Evolutionary conservation across 2,888 invertebrate genomes (phyloP), one percentile per base, ranked within the genome.

Genomic region (Eupithecia dodoneata): DNA sequence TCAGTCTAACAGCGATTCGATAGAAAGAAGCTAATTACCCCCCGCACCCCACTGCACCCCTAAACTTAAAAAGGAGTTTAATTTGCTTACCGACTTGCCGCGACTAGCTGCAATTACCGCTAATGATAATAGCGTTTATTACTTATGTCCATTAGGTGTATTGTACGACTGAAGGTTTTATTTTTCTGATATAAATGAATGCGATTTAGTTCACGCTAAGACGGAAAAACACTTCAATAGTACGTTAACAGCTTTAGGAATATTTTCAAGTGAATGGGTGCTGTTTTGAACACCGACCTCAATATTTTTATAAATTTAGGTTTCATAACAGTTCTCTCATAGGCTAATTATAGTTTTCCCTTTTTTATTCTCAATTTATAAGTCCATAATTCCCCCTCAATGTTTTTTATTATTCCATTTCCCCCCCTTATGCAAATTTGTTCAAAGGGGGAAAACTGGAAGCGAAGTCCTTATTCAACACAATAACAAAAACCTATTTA

Each of bases 111-210:
- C 90, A 90, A 91, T 91, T 91, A 91, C 85, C 82, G 82, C 88
- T 91, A 91, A 91, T 90, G 91, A 91, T 91, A 89, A 91, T 88
- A 89, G 87, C 85, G 86, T 89, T 89, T 91, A 90, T 90, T 90
- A 90, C 89, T 87, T 85, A 86, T 87, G 86, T 87, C 88, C 88
- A 91, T 91, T 90, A 90, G 83, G 78, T 76, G 77, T 81, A 79
- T 70, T 80, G 76, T 81, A 73, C 77, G 75, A 71, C 76, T 76
- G 73, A 79, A 80, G 79, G 81, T 75, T 81, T 80, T 77, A 71
- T 78, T 82, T 82, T 76, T 80, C 66, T 75, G 75, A 76, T 78
- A 81, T 79, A 78, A 80, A 82, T 79, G 75, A 73, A 77, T 63
- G 70, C 67, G 66, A 77, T 77, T 81, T 77, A 71, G 73, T 69